A percentile compares a stretch with the other conserved stretches of the same genome.
Evolutionary conservation across 2,888 invertebrate species (phyloP).

Genomic region (Mycogona germanica): DNA sequence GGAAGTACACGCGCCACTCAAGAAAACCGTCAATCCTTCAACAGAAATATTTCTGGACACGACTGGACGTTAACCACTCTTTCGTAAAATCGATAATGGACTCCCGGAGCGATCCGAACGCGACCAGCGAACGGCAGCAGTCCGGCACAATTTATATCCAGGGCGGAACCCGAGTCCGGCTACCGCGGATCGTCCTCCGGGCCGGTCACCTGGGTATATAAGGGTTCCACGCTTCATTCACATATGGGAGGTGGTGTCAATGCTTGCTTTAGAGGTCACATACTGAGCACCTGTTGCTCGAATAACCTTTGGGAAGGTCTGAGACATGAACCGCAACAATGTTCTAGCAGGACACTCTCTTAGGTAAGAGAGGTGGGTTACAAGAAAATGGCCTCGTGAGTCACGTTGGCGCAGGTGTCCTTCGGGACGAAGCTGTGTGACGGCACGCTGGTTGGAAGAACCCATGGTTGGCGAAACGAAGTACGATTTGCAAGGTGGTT

Average conservation of each 20-base stretch:
- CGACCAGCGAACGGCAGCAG: too few species aligned
- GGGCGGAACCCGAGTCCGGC: too few species aligned
- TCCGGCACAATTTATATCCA: too few species aligned
- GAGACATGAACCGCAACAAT: constrained; percentile 20
- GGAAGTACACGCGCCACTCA: too few species aligned
- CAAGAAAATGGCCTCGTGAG: constrained; percentile 19
- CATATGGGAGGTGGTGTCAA: constrained; percentile 17
- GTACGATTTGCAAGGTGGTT: constrained; percentile 21
- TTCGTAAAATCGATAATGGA: too few species aligned
- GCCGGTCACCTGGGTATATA: not conserved
- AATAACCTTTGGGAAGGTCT: constrained; percentile 22
- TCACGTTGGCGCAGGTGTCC: constrained; percentile 18
- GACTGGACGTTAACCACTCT: too few species aligned
- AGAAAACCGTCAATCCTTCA: too few species aligned
- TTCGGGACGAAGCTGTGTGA: constrained; percentile 13
- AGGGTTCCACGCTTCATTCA: not conserved
- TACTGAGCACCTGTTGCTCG: constrained; percentile 17
- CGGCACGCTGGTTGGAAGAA: constrained; percentile 19
- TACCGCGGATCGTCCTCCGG: too few species aligned
- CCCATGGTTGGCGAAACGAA: constrained; percentile 18
- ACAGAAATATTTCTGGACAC: too few species aligned
- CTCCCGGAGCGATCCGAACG: too few species aligned
- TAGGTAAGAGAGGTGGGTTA: constrained; percentile 18
- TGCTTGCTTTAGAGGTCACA: constrained; percentile 22
- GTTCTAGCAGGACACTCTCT: constrained; percentile 20